Evolutionary conservation across 2,888 invertebrate species (phyloP), one percentile per base, ranked within the genome.

Genomic region (Agrotis exclamationis): DNA sequence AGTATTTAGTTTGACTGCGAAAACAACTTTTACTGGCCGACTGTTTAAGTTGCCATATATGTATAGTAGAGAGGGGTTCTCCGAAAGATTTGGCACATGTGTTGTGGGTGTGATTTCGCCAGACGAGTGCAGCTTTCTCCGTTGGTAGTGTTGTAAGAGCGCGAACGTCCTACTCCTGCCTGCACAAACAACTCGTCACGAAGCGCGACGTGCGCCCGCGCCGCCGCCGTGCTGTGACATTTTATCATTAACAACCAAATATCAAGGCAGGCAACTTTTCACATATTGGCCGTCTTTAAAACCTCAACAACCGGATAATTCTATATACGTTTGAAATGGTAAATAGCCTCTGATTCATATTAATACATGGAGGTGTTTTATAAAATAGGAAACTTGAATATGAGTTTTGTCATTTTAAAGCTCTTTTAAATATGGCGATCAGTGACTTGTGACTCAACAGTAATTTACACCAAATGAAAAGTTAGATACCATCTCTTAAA

Each of bases 101-200:
- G 90, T 85, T 88, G 96, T 95, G 94, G 95, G 96, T 91, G 95
- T 93, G 94, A 94, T 95, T 96, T 96, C 95, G 93, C 95, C 95
- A 95, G 92, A 87, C 92, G 87, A 90, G 76, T 87, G 87, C 91
- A 87, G 93, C 96, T 96, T 96, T 96, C 96, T 94, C 95, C 90
- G 85, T 83, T 83, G 92, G 92, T 92, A 90, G 86, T 93, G 93
- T 94, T 91, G 94, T 90, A 93, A 95, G 68, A 80, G 72, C 79
- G 84, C 84, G 81, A 71, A 65, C 75, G 82, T 82, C 80, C 82
- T 66, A 83, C 81, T 76, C 78, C 83, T 79, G 80, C 65, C 85
- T 76, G 82, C 65, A 39, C 47, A 77, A 72, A 71, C 75, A 81
- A 62, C 70, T 70, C 77, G 77, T 65, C 79, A 73, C 70, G 59